Base-by-base conservation (phyloP, 2,888 invertebrate genomes). In the Patella caerulea region DNA sequence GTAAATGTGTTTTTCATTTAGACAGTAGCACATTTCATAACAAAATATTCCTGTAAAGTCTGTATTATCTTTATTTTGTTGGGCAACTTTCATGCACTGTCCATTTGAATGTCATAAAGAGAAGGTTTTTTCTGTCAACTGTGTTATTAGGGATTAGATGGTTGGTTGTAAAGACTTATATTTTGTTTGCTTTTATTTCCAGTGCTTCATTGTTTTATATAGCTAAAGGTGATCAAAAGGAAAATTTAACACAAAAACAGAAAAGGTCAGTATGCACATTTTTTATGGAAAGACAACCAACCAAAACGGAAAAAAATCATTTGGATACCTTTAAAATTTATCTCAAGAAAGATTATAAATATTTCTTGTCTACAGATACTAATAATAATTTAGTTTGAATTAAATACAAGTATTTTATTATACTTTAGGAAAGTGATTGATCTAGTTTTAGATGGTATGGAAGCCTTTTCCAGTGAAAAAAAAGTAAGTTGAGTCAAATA, bases 141-240 rank as follows among this genome's bases (percentile, higher is more conserved):
- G 45, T 45, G 9, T 45, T 7, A 9, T 45, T 45, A 0, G 9
- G 34, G 7, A 45, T 45, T 9, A 45, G 45, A 45, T 7, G 45
- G 0, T 45, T 45, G 45, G 9, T 45, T 45, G 45, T 45, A 45
- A 45, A 45, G 45, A 45, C 45, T 45, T 45, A 45, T 45, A 45
- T 45, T 34, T 45, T 45, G 45, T 45, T 9, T 45, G 45, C 9
- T 45, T 45, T 45, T 45, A 45, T 45, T 45, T 45, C 45, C 92
- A 98, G 98, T 92, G 98, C 98, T 5, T 97, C 97, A 9, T 93
- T 98, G 79, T 98, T 97, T 93, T 98, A 98, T 92, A 96, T 98
- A 85, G 96, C 97, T 3, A 97, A 97, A 92, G 96, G 96, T 70
- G 95, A 95, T 83, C 96, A 96, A 87, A 95, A 95, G 84, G 93